Conservation (phyloP, 2,888 invertebrate genomes). For the Elegia similella region DNA sequence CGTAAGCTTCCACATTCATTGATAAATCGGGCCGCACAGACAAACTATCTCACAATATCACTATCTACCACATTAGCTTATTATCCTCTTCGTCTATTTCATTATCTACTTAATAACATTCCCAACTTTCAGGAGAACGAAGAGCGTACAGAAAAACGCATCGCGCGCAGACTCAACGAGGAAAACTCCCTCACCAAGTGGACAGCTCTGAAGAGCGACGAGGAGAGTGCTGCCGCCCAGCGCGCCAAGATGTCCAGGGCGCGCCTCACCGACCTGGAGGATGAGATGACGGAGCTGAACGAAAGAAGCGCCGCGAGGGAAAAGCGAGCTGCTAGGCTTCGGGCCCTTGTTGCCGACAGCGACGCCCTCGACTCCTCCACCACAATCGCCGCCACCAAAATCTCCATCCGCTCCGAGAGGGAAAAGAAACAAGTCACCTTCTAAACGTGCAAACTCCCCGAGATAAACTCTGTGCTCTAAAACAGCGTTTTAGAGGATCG, state of each 20-base stretch:
- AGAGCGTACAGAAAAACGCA: slow-evolving; percentile 73
- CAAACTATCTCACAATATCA: too few relatives aligned
- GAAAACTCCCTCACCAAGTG: slow-evolving; percentile 82
- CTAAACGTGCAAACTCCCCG: slow-evolving; percentile 39
- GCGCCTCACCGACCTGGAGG: slow-evolving; percentile 86
- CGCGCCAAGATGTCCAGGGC: slow-evolving; percentile 85
- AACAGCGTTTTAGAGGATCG: slow-evolving; percentile 38
- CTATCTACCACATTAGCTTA: too few relatives aligned
- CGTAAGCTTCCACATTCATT: too few relatives aligned
- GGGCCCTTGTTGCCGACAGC: slow-evolving; percentile 85
- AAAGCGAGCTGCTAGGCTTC: slow-evolving; percentile 85
- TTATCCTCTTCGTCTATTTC: too few relatives aligned
- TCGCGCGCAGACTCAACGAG: slow-evolving; percentile 66
- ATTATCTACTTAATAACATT: too few relatives aligned
- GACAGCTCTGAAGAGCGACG: slow-evolving; percentile 80
- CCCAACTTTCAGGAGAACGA: slow-evolving; percentile 51
- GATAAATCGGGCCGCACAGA: too few relatives aligned
- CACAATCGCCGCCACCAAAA: slow-evolving; percentile 54
- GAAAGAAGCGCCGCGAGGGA: slow-evolving; percentile 87
- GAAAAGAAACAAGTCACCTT: slow-evolving; percentile 78
- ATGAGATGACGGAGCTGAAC: slow-evolving; percentile 87
- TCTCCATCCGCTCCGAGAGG: slow-evolving; percentile 65
- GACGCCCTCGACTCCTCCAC: slow-evolving; percentile 58
- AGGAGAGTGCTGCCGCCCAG: slow-evolving; percentile 81
- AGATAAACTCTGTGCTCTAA: slow-evolving; percentile 42